phyloP scores from a whole-genome alignment of 2,113 vertebrate species.

The Dicerorhinus sumatrensis region DNA sequence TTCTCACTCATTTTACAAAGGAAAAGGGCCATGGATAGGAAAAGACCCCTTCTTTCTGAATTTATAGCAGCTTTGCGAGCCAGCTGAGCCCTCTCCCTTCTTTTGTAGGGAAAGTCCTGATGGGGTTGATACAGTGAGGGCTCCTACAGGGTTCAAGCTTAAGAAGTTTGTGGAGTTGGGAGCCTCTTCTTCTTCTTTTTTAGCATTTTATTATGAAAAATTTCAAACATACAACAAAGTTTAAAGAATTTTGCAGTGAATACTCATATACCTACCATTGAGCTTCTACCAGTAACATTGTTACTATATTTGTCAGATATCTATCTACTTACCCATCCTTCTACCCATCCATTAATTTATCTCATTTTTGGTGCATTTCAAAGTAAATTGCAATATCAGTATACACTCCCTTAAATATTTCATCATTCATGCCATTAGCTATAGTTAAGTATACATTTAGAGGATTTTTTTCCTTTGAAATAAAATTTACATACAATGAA shows the following conservation, averaged over 20 bases:
- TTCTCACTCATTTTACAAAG: neutral
- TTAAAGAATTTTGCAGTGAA: constrained; percentile 65
- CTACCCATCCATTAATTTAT: neutral
- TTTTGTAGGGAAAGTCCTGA: neutral
- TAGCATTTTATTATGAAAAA: neutral
- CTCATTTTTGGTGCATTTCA: constrained; percentile 18
- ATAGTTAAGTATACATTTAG: neutral
- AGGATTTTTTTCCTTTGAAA: constrained; percentile 26
- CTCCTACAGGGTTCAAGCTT: constrained; percentile 74
- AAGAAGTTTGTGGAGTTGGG: constrained; percentile 75
- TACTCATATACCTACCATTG: neutral
- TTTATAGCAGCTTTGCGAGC: neutral
- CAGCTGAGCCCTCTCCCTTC: neutral
- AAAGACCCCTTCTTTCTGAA: neutral
- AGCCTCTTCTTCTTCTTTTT: constrained; percentile 65
- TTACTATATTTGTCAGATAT: neutral
- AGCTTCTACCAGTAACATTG: neutral
- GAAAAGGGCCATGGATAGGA: neutral
- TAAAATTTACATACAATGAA: neutral
- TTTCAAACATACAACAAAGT: neutral
- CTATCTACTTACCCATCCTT: neutral
- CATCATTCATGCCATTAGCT: neutral
- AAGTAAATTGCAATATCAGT: neutral
- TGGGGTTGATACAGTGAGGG: constrained; percentile 30
- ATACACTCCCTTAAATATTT: neutral